A percentile compares a stretch with the other conserved stretches of the same genome.
Evolutionary conservation across 2,888 invertebrate genomes (phyloP).

Genomic region (Aproaerema taeniolella): DNA sequence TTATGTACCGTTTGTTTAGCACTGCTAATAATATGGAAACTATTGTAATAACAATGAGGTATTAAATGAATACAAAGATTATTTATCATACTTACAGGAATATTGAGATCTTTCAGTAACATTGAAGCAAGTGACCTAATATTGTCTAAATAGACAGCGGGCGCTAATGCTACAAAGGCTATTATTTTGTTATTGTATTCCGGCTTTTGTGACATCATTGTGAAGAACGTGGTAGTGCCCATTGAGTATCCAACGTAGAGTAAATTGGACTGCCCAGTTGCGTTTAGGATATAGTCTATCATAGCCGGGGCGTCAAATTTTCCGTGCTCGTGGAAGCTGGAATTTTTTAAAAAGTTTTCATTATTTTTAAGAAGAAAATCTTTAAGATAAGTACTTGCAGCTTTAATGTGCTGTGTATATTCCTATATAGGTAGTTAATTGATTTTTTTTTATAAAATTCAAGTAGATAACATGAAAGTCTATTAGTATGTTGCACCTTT

Average conservation of each 20-base stretch:
- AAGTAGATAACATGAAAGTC: too few species aligned
- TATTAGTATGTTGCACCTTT: too few species aligned
- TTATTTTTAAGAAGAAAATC: too few species aligned
- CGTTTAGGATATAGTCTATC: conserved; percentile 67
- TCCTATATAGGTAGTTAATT: too few species aligned
- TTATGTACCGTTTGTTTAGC: too few species aligned
- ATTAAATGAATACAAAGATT: too few species aligned
- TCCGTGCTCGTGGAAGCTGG: conserved; percentile 78
- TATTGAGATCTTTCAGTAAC: conserved; percentile 36
- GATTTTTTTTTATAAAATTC: too few species aligned
- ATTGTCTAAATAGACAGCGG: conserved; percentile 67
- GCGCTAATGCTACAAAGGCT: conserved; percentile 71
- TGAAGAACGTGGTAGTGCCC: conserved; percentile 76
- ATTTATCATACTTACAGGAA: conserved; percentile 44
- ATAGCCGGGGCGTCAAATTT: conserved; percentile 75
- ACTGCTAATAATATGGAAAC: too few species aligned
- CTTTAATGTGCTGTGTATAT: too few species aligned
- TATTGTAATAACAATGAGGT: too few species aligned
- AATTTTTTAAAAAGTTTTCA: too few species aligned
- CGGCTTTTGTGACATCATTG: conserved; percentile 72
- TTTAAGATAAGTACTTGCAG: too few species aligned
- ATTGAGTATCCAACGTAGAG: conserved; percentile 79
- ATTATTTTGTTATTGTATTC: conserved; percentile 73
- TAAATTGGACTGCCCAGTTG: conserved; percentile 53
- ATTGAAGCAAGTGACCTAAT: conserved; percentile 32